Percentiles rank a stretch among this genome's conserved stretches.
These are phyloP conservation scores for Spheniscus humboldti DNA, from an alignment of 2,797 vertebrate species.

Conservation along the genomic window DNA sequence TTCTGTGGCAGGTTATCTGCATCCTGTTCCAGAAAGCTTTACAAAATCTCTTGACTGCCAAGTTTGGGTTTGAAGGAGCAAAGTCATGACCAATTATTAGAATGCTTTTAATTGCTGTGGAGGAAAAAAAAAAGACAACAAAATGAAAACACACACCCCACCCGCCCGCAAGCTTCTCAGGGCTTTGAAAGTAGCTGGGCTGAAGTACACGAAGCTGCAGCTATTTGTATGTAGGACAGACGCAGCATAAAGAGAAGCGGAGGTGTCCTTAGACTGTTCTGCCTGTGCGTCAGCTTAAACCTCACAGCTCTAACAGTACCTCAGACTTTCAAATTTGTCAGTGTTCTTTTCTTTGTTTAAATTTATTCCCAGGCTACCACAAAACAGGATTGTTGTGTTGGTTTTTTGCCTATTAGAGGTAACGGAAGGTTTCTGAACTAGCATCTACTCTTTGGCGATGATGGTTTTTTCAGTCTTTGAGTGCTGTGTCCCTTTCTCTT, in stretches of 20 bases:
- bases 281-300: neutral
- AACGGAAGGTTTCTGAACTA: neutral
- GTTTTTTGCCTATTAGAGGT: neutral
- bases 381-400: neutral
- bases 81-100: constrained; percentile 30
- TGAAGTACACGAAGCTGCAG: neutral
- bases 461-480: neutral
- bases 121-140: neutral
- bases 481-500: neutral
- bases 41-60: constrained; percentile 2
- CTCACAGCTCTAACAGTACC: neutral
- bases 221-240: neutral
- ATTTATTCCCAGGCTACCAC: neutral
- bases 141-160: neutral
- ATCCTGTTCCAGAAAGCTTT: constrained; percentile 9
- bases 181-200: neutral
- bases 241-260: neutral
- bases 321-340: neutral
- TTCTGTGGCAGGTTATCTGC: constrained; percentile 29
- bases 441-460: neutral
- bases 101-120: constrained; percentile 41
- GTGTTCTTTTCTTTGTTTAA: neutral
- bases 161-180: neutral
- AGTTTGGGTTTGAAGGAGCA: constrained; percentile 1
- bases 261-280: neutral